Base-by-base conservation (phyloP, 2,113 vertebrate species). In the Podarcis cretensis region DNA sequence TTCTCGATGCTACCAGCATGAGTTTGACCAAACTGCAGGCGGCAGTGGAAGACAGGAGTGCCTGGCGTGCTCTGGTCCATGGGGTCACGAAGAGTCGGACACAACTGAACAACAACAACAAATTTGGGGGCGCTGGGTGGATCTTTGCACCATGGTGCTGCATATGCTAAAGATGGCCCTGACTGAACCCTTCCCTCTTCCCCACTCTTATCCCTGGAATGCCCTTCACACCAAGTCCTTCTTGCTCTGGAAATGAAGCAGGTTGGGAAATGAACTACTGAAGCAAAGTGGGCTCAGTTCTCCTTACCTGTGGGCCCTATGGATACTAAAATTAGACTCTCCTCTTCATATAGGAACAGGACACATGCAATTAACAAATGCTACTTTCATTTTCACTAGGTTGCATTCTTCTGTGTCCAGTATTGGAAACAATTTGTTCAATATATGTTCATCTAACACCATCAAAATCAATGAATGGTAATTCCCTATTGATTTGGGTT, bases 401-500 rank as follows among this genome's bases (percentile, higher is more conserved):
- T 69, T 86, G 16, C 30, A 68, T 20, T 21, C 68, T 71, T n/a
- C 23, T 48, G 25, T 4, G 74, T 84, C 10, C 68, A 84, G 40
- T 6, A 57, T 57, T 25, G n/a, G 48, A 57, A 74, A 86, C 6
- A 13, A 16, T 40, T 43, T 32, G 37, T 54, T 86, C 40, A 54
- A 79, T 79, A 79, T 6, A 30, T 79, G 63, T 69, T 79, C 37
- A 79, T 54, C 63, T 65, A 35, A 73, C 65, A 9, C 35, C 35
- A 76, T 16, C 40, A 32, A 25, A 79, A 79, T 86, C 76, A 68
- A 86, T 86, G 9, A 13, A 79, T 86, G 65, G 37, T 68, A 86
- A 86, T 79, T 68, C 78, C 63, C 20, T 30, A 86, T 68, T 79
- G 76, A 86, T 86, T 86, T 86, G 25, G n/a, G 30, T 79, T 79